phyloP scores from a whole-genome alignment of 1,140 invertebrate species.

The Contarinia nasturtii region DNA sequence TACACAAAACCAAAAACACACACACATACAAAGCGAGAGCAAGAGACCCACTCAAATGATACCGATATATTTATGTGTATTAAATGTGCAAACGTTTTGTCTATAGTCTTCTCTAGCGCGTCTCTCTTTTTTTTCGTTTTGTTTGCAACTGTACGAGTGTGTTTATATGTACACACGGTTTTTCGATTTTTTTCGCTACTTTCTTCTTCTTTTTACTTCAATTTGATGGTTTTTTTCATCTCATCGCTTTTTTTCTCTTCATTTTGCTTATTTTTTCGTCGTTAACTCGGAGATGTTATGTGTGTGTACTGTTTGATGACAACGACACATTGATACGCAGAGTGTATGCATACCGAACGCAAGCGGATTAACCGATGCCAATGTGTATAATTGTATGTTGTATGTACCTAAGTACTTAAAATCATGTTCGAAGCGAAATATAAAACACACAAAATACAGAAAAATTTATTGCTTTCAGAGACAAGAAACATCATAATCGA shows the following conservation, averaged over 20 bases:
- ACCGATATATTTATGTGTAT: no score
- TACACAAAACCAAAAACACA: background rate
- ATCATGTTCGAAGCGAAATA: background rate
- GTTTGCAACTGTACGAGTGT: no score
- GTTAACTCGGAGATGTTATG: constrained; percentile 1
- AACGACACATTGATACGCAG: constrained; percentile 1
- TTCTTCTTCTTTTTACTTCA: constrained; percentile 7
- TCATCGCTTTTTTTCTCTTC: constrained; percentile 8
- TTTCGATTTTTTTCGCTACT: constrained; percentile 3
- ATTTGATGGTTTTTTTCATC: constrained; percentile 6
- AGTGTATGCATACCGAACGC: background rate
- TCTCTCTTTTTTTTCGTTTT: no score
- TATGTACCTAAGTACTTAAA: background rate
- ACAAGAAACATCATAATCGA: background rate
- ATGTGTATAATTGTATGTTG: background rate
- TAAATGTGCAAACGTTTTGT: no score
- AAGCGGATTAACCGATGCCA: background rate
- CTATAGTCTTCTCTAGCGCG: no score
- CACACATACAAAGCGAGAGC: background rate
- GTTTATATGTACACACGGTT: no score
- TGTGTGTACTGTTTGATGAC: constrained; percentile 1
- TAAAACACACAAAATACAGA: background rate
- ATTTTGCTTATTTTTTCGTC: constrained; percentile 2
- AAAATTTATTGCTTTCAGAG: background rate
- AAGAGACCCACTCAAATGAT: no score